Conservation (phyloP, 2,888 invertebrate species). For the Morpho helenor region DNA sequence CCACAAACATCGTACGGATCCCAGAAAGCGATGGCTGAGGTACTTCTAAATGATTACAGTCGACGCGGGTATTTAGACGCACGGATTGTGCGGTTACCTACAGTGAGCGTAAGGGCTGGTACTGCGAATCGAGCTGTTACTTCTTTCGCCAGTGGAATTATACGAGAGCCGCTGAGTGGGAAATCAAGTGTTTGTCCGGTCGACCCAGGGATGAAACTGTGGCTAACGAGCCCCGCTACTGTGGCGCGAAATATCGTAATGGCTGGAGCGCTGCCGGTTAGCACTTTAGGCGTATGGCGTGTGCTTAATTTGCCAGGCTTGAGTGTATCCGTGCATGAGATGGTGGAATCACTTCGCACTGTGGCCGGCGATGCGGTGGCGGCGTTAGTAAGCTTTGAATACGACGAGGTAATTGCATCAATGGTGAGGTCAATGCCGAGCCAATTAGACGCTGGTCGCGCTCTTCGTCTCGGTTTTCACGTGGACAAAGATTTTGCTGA, state of each 20-base stretch:
- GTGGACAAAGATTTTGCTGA: constrained; percentile 49
- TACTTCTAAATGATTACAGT: constrained; percentile 58
- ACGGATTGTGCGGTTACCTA: constrained; percentile 54
- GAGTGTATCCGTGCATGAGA: constrained; percentile 44
- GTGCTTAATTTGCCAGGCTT: constrained; percentile 57
- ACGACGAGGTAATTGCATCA: constrained; percentile 41
- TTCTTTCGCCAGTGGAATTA: constrained; percentile 63
- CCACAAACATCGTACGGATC: constrained; percentile 63
- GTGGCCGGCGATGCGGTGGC: constrained; percentile 49
- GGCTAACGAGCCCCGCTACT: constrained; percentile 52
- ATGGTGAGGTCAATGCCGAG: constrained; percentile 52
- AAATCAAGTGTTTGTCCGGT: constrained; percentile 47
- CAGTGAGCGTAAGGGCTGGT: constrained; percentile 61
- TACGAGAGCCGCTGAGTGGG: constrained; percentile 59
- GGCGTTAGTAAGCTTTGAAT: constrained; percentile 42
- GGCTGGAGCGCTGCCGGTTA: constrained; percentile 41
- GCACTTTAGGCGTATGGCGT: constrained; percentile 44
- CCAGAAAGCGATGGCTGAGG: constrained; percentile 60
- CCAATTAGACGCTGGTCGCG: constrained; percentile 50
- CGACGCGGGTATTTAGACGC: constrained; percentile 59
- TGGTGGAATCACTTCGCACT: constrained; percentile 46
- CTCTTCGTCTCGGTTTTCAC: constrained; percentile 50
- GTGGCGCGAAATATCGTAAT: constrained; percentile 51
- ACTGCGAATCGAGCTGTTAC: constrained; percentile 59
- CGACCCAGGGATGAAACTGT: constrained; percentile 42